Percentiles rank a stretch among this genome's conserved stretches.
Evolutionary conservation across 2,113 vertebrate genomes (phyloP).

Genomic region (Thymallus thymallus): DNA sequence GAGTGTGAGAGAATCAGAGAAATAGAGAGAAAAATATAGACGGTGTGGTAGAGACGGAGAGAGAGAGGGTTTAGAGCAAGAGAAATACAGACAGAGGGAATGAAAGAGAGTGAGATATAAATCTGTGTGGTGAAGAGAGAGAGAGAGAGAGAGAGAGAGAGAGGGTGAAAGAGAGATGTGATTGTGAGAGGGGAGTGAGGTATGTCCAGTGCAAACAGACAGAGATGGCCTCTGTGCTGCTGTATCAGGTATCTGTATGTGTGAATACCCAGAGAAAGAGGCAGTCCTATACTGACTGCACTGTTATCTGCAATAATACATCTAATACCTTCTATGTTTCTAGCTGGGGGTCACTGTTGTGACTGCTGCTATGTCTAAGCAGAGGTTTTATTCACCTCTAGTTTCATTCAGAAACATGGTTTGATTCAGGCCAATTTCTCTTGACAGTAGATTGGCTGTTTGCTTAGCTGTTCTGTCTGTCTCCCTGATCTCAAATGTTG

Average conservation of each 20-base stretch:
- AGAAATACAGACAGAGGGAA: too few relatives aligned
- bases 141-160: not conserved
- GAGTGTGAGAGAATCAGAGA: constrained; percentile 15
- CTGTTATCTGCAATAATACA: too few relatives aligned
- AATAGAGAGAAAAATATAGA: constrained; percentile 30
- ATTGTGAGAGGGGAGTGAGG: constrained; percentile 81
- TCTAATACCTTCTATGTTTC: too few relatives aligned
- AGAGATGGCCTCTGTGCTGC: constrained; percentile 26
- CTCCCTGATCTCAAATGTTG: too few relatives aligned
- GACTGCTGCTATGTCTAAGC: not conserved
- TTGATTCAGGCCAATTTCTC: constrained; percentile 60
- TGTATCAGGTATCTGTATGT: not conserved
- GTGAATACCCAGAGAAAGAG: not conserved
- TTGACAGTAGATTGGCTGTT: constrained; percentile 22
- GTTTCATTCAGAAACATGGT: constrained; percentile 23
- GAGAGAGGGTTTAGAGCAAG: not conserved
- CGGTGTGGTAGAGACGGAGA: not conserved
- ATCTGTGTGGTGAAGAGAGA: constrained; percentile 11
- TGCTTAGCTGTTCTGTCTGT: not conserved
- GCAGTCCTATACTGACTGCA: too few relatives aligned
- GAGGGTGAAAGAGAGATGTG: constrained; percentile 77
- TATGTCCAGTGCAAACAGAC: constrained; percentile 82
- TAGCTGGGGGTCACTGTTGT: too few relatives aligned
- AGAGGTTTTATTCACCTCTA: not conserved
- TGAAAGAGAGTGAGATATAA: constrained; percentile 12